Conservation (phyloP, 2,113 vertebrate genomes). For the Alaudala cheleensis region DNA sequence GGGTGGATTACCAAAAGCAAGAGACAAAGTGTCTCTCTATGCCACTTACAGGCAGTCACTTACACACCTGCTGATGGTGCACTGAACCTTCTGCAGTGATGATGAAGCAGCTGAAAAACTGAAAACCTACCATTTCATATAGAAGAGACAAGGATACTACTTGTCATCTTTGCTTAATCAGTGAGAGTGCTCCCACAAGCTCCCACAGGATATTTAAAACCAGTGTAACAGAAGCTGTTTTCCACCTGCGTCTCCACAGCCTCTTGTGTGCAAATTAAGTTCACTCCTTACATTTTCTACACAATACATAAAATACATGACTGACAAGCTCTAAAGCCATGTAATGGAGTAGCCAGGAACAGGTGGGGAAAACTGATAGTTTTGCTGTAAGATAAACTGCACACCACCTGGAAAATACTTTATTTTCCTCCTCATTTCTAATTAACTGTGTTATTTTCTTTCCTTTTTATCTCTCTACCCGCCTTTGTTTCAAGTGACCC, state of each 20-base stretch:
- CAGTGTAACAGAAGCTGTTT: not conserved
- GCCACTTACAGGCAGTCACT: not conserved
- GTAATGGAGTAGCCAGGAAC: not conserved
- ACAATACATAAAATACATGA: not conserved
- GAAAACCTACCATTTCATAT: not conserved
- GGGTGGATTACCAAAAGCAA: not conserved
- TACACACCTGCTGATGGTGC: not conserved
- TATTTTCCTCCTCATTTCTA: not conserved
- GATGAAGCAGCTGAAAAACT: not conserved
- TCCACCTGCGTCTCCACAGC: not conserved
- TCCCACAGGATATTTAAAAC: not conserved
- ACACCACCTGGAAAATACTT: slow-evolving; percentile 28
- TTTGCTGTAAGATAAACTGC: slow-evolving; percentile 26
- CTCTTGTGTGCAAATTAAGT: not conserved
- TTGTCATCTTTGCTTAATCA: not conserved
- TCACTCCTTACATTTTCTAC: not conserved
- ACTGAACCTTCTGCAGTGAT: not conserved
- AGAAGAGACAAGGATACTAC: not conserved
- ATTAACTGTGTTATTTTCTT: slow-evolving; percentile 35
- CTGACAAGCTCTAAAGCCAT: not conserved
- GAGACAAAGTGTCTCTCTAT: not conserved
- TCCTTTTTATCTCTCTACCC: not conserved
- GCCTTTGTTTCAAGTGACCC: not conserved
- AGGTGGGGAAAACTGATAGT: slow-evolving; percentile 30
- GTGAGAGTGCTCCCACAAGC: not conserved